Evolutionary conservation across 2,113 vertebrate species (phyloP).

Genomic region (Tragelaphus buxtoni): DNA sequence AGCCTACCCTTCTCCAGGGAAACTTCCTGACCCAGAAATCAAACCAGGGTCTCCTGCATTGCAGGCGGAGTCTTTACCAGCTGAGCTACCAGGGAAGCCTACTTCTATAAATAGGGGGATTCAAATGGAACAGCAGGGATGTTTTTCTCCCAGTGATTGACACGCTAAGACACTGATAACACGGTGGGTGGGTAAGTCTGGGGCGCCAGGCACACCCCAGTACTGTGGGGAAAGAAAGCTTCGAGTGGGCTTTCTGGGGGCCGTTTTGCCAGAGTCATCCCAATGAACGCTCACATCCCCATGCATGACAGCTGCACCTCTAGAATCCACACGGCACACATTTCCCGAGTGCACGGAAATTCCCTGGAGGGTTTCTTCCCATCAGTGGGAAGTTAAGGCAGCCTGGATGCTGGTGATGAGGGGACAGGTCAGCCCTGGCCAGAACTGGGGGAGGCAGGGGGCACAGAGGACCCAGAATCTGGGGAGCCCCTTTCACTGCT

Average conservation of each 20-base stretch:
- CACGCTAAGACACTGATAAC: rapidly evolving
- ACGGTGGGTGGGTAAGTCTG: rapidly evolving
- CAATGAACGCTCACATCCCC: not conserved
- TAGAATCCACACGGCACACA: too few relatives aligned
- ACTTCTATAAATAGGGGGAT: not conserved
- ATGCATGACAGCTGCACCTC: rapidly evolving
- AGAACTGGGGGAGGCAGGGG: rapidly evolving
- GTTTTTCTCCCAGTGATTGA: not conserved
- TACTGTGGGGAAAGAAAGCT: rapidly evolving
- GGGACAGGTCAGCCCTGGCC: not conserved
- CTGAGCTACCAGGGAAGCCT: not conserved
- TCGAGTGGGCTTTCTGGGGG: not conserved
- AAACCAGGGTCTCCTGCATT: not conserved
- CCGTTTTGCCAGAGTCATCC: not conserved
- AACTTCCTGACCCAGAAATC: not conserved
- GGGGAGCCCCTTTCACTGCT: not conserved
- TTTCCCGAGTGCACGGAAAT: rapidly evolving
- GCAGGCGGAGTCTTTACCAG: not conserved
- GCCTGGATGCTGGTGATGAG: rapidly evolving
- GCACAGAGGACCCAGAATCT: rapidly evolving
- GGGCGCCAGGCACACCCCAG: rapidly evolving
- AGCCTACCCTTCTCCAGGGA: not conserved
- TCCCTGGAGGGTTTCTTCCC: not conserved
- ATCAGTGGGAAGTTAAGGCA: rapidly evolving
- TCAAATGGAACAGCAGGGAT: rapidly evolving